Percentiles rank a stretch among this genome's conserved stretches.
phyloP scores from a whole-genome alignment of 2,113 vertebrate genomes.

The Artemisiospiza belli region DNA sequence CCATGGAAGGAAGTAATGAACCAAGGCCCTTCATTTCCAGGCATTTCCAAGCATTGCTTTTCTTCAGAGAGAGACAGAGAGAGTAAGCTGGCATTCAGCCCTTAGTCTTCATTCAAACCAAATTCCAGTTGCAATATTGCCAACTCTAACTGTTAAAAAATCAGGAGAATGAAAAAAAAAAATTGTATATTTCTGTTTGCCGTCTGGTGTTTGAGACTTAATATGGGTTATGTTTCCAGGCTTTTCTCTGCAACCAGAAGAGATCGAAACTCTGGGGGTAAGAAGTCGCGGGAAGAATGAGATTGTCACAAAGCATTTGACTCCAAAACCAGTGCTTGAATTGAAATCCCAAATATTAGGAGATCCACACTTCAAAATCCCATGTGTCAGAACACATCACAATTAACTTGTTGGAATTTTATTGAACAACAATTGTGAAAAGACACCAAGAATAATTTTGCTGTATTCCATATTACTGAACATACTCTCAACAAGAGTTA shows the following conservation, averaged over 20 bases:
- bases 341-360: not conserved
- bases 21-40: conserved; percentile 23
- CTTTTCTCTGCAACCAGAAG: conserved; percentile 1
- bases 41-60: conserved; percentile 33
- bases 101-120: conserved; percentile 57
- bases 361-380: not conserved
- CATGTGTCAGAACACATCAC: not conserved
- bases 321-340: not conserved
- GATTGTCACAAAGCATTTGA: not conserved
- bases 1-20: not conserved
- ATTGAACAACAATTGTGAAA: not conserved
- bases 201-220: conserved; percentile 57
- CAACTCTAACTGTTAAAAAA: conserved; percentile 52
- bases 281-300: not conserved
- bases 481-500: not conserved
- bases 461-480: not conserved
- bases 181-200: conserved; percentile 47
- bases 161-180: conserved; percentile 19
- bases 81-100: conserved; percentile 34
- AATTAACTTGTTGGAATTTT: not conserved
- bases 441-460: not conserved
- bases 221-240: conserved; percentile 34
- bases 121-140: conserved; percentile 58
- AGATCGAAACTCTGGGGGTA: not conserved
- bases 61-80: not conserved